Conservation (phyloP, 92 coral and sea anemone genomes). For the Plumapathes pennacea region DNA sequence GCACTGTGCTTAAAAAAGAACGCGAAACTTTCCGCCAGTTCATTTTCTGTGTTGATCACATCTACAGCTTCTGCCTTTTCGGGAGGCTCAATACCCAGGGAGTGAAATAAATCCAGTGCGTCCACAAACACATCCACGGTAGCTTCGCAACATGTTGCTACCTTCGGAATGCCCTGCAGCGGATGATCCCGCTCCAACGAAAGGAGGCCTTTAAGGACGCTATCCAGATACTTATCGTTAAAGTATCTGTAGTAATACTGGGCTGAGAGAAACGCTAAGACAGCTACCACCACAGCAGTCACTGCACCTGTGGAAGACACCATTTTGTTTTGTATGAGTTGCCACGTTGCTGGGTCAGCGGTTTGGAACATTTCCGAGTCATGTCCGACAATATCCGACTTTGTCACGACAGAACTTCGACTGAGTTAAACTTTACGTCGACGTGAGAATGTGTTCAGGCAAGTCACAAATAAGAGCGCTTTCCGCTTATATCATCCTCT, state of each 20-base stretch:
- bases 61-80: conserved; percentile 71
- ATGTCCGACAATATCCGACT: too few species aligned
- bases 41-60: conserved; percentile 59
- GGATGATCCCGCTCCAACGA: conserved; percentile 51
- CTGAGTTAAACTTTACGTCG: too few species aligned
- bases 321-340: too few species aligned
- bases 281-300: conserved; percentile 12
- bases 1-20: conserved; percentile 86
- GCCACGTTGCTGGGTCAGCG: too few species aligned
- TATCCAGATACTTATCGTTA: conserved; percentile 43
- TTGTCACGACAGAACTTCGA: too few species aligned
- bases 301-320: conserved; percentile 9
- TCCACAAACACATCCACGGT: conserved; percentile 64
- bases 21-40: conserved; percentile 82
- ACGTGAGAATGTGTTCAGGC: too few species aligned
- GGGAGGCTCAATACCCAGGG: conserved; percentile 67
- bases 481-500: too few species aligned
- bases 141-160: conserved; percentile 68
- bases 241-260: conserved; percentile 60
- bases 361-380: too few species aligned
- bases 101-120: conserved; percentile 60
- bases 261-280: conserved; percentile 47
- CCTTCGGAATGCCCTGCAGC: conserved; percentile 52
- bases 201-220: conserved; percentile 67
- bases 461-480: too few species aligned